These are phyloP conservation scores for Trichonephila clavipes DNA, from an alignment of 1,140 invertebrate genomes.

Conservation along the genomic window DNA sequence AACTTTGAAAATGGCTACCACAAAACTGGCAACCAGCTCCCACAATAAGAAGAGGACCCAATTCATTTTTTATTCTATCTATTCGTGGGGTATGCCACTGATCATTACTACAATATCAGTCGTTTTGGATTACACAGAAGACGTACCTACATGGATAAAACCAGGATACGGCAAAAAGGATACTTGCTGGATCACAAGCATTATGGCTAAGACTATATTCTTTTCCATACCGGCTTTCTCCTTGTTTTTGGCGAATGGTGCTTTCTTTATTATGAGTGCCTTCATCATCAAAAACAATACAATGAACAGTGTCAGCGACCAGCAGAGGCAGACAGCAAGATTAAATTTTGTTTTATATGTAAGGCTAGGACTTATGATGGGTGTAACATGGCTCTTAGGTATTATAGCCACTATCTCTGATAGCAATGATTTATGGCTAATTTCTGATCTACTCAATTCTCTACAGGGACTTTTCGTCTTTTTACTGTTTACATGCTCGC, in stretches of 20 bases:
- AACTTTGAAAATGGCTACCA: conserved; percentile 82
- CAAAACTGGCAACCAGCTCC: conserved; percentile 81
- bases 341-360: conserved; percentile 83
- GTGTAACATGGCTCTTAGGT: conserved; percentile 83
- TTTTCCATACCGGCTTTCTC: conserved; percentile 83
- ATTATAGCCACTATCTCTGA: conserved; percentile 80
- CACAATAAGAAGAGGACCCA: conserved; percentile 79
- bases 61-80: conserved; percentile 79
- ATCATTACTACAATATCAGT: conserved; percentile 80
- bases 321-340: conserved; percentile 75
- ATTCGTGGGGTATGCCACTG: conserved; percentile 80
- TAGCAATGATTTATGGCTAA: conserved; percentile 80
- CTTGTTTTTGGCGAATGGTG: conserved; percentile 82
- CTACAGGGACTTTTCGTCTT: conserved; percentile 85
- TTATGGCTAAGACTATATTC: conserved; percentile 82
- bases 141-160: conserved; percentile 79
- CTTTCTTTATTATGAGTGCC: conserved; percentile 83
- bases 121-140: conserved; percentile 81
- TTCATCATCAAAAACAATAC: conserved; percentile 81
- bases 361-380: conserved; percentile 81
- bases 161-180: conserved; percentile 81
- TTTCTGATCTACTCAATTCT: conserved; percentile 83
- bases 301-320: conserved; percentile 73
- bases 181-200: conserved; percentile 83
- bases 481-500: conserved; percentile 82